Conservation (phyloP, 2,888 invertebrate species). For the Seira ritae region DNA sequence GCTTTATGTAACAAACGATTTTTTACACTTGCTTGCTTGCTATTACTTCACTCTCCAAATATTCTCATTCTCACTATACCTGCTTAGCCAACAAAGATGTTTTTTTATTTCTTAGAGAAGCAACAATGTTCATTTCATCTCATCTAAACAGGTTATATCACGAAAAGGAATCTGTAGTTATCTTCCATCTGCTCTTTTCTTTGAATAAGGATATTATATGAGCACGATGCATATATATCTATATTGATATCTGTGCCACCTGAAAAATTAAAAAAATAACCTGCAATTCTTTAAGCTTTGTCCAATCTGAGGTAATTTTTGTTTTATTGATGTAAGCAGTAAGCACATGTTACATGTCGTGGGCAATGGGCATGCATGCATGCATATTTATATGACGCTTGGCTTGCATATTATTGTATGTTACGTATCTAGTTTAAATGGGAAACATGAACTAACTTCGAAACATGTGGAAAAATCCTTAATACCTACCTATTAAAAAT, state of each 20-base stretch:
- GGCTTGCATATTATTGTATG: background rate
- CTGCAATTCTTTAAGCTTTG: conserved; percentile 5
- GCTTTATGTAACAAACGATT: background rate
- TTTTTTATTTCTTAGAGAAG: background rate
- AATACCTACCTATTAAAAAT: background rate
- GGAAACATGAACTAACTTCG: background rate
- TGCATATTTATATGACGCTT: no score
- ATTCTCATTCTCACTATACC: no score
- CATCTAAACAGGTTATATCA: conserved; percentile 38
- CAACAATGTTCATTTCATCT: background rate
- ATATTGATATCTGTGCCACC: background rate
- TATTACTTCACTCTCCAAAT: background rate
- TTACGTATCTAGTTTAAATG: background rate
- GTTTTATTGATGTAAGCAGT: background rate
- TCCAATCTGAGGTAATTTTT: background rate
- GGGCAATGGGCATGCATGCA: background rate
- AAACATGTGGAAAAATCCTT: conserved; percentile 4
- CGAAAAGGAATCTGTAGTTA: background rate
- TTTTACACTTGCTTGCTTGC: background rate
- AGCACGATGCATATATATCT: background rate
- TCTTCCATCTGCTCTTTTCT: conserved; percentile 5
- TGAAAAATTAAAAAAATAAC: conserved; percentile 5
- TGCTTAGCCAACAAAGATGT: no score
- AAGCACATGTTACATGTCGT: no score
- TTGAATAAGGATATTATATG: background rate